Evolutionary conservation across 2,113 vertebrate species (phyloP), one percentile per base, ranked within the genome.

Genomic region (Engraulis encrasicolus): DNA sequence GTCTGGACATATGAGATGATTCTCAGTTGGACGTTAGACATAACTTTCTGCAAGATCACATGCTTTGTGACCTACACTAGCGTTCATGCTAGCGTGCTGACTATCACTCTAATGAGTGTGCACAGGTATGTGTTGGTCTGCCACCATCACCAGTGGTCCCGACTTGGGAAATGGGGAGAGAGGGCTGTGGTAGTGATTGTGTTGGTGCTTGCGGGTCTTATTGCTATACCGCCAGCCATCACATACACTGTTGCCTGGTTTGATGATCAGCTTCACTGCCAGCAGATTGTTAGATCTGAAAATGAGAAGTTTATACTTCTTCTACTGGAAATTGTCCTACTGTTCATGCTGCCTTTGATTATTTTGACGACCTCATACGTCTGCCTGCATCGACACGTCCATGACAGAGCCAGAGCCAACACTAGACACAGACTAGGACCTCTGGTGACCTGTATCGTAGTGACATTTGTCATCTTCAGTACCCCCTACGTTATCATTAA

Each of bases 11-110:
- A 93, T 12, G 0, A 6, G 0, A 27, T 78, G 17, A 36, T 83
- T 0, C 45, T 12, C 0, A 74, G 82, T 50, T 83, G 82, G 77
- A 27, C 0, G 2, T 31, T 93, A 83, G 91, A 89, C 17, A 0
- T 85, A 0, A 3, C 0, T 1, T 45, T 85, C 50, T 94, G 93
- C 89, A 94, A 92, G 89, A 19, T 78, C 0, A 27, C 94, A 23
- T 81, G 84, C 40, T 94, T 89, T 15, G 0, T 93, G 6, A 82
- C 92, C 84, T 93, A 93, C 85, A 90, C 88, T 81, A 92, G 87
- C 87, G 89, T 95, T 91, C 92, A 93, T 34, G 31, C 89, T 0
- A 93, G 93, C 23, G 83, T 94, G 66, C 92, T 94, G 86, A 85
- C 92, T 6, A 87, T 94, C 40, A 92, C 86, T 7, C 83, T 91